Base-by-base conservation (phyloP, 2,888 invertebrate species). In the Trissoscelio sp. region DNA sequence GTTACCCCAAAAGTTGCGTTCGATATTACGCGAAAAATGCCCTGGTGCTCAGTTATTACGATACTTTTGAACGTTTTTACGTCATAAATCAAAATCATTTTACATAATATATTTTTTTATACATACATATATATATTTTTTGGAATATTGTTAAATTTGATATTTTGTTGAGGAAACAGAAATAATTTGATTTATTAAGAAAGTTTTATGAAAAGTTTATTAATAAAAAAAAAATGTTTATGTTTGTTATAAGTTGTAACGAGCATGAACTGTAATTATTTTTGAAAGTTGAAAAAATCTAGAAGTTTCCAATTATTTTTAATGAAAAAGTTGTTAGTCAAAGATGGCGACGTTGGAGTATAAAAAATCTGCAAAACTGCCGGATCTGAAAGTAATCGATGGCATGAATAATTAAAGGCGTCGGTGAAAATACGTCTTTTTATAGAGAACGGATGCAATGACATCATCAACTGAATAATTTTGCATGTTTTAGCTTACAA, bases 1-100 rank as follows among this genome's bases (percentile, higher is more conserved):
- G 69, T 62, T 77, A 51, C 69, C 42, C 46, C 60, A 62, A 69
- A 67, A 75, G 75, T 75, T 75, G 1, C 34, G 12, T 16, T 31
- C n/a, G 6, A 24, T 51, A 39, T 34, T 58, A 9, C 28, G 60
- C 57, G 28, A 42, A 60, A 60, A 72, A 39, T 51, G 22, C 20
- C n/a, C n/a, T 12, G 18, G 3, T 24, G 16, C 20, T 4, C n/a
- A n/a, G 28, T 55, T 69, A 55, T 69, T 55, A 6, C 55, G 44
- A 18, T 18, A 69, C 18, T 69, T 55, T 31, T n/a, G n/a, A n/a
- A n/a, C n/a, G n/a, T n/a, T n/a, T n/a, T n/a, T n/a, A n/a, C n/a
- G n/a, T n/a, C n/a, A n/a, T n/a, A n/a, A n/a, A n/a, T n/a, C n/a
- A n/a, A n/a, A n/a, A n/a, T n/a, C n/a, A n/a, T n/a, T n/a, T n/a